Percentiles rank a stretch among this genome's conserved stretches.
phyloP scores from a whole-genome alignment of 2,888 invertebrate species.

The Tanypteryx hageni region DNA sequence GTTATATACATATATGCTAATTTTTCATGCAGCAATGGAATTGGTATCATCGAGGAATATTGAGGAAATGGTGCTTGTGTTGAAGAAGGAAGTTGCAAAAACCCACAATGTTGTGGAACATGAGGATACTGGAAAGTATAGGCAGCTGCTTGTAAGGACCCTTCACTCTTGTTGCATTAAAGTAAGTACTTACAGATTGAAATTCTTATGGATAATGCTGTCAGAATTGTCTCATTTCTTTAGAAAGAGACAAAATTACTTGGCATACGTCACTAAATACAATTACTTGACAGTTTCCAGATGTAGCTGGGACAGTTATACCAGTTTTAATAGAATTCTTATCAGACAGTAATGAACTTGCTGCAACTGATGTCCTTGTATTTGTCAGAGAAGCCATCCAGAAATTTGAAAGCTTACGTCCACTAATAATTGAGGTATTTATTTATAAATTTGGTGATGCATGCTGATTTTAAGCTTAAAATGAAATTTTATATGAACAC shows the following conservation, averaged over 20 bases:
- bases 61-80: conserved; percentile 94
- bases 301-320: conserved; percentile 94
- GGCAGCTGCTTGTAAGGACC: conserved; percentile 96
- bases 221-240: background rate
- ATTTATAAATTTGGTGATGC: no score
- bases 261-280: background rate
- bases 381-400: conserved; percentile 98
- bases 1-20: conserved; percentile 17
- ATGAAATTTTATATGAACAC: no score
- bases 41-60: conserved; percentile 94
- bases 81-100: conserved; percentile 95
- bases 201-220: conserved; percentile 18
- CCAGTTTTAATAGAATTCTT: conserved; percentile 96
- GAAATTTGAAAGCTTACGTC: conserved; percentile 88
- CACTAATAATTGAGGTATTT: conserved; percentile 87
- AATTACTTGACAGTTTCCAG: conserved; percentile 82
- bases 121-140: conserved; percentile 96
- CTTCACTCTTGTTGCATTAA: conserved; percentile 95
- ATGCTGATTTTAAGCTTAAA: no score
- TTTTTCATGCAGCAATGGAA: conserved; percentile 83
- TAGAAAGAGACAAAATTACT: background rate
- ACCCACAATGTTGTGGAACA: conserved; percentile 90
- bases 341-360: conserved; percentile 91
- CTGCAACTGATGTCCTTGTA: conserved; percentile 94
- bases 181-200: conserved; percentile 73